phyloP scores from a whole-genome alignment of 2,113 vertebrate genomes.

The Vimba vimba region DNA sequence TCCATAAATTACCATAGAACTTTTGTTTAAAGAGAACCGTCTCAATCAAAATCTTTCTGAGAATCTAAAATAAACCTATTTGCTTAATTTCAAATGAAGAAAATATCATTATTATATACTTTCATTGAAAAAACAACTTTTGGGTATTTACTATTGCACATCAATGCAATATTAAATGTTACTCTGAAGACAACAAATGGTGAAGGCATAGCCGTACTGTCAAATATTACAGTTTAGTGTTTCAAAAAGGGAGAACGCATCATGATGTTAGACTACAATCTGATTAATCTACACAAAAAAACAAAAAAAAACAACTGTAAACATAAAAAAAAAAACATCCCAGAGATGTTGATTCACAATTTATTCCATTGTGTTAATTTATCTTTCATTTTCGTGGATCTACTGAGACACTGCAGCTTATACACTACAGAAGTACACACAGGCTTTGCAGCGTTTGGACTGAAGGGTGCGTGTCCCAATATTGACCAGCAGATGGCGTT shows the following conservation, averaged over 20 bases:
- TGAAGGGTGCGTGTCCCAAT: conserved; percentile 53
- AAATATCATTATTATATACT: conserved; percentile 57
- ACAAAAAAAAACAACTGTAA: not conserved
- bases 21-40: conserved; percentile 43
- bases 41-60: conserved; percentile 48
- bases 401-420: conserved; percentile 17
- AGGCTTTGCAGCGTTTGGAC: not conserved
- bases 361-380: not conserved
- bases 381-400: conserved; percentile 19
- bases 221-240: conserved; percentile 26
- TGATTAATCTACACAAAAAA: conserved; percentile 9
- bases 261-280: conserved; percentile 2
- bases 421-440: conserved; percentile 7
- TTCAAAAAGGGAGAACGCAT: conserved; percentile 19
- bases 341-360: conserved; percentile 41
- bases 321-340: conserved; percentile 13
- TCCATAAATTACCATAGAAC: not conserved
- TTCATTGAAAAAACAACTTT: conserved; percentile 56
- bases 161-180: conserved; percentile 52
- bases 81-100: conserved; percentile 54
- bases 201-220: conserved; percentile 23
- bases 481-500: conserved; percentile 71
- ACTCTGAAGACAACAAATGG: conserved; percentile 26
- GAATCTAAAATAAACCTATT: conserved; percentile 54
- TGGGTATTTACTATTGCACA: conserved; percentile 57